phyloP scores from a whole-genome alignment of 2,797 vertebrate species.

The Triplophysa bombifrons region DNA sequence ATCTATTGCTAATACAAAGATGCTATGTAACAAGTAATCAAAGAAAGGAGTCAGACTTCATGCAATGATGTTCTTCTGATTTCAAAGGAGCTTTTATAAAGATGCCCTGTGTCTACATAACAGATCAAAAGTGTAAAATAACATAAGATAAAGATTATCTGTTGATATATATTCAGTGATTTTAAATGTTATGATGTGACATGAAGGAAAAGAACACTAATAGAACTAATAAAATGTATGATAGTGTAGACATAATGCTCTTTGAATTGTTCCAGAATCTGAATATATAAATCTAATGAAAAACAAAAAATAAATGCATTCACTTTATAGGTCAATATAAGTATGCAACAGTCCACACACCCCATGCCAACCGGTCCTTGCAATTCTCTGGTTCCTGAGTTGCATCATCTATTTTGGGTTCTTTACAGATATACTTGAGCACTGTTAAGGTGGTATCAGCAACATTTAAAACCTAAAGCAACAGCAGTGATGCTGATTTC shows the following conservation, averaged over 20 bases:
- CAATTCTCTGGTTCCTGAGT: constrained; percentile 96
- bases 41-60: too few relatives aligned
- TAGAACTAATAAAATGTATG: too few relatives aligned
- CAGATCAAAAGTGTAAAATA: too few relatives aligned
- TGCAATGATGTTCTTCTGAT: neutral
- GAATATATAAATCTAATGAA: neutral
- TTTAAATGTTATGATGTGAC: too few relatives aligned
- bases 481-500: neutral
- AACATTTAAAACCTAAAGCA: neutral
- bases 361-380: constrained; percentile 83
- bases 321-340: neutral
- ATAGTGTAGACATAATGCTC: too few relatives aligned
- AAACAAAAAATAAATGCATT: neutral
- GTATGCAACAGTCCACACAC: constrained; percentile 70
- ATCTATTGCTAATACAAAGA: too few relatives aligned
- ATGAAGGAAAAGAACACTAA: too few relatives aligned
- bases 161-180: too few relatives aligned
- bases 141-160: too few relatives aligned
- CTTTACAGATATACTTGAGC: constrained; percentile 83
- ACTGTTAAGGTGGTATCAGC: constrained; percentile 65
- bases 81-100: neutral
- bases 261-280: too few relatives aligned
- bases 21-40: too few relatives aligned
- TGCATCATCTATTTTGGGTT: constrained; percentile 88
- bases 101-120: neutral